Conservation (phyloP, 1,140 invertebrate genomes). For the Drosophila takahashii region DNA sequence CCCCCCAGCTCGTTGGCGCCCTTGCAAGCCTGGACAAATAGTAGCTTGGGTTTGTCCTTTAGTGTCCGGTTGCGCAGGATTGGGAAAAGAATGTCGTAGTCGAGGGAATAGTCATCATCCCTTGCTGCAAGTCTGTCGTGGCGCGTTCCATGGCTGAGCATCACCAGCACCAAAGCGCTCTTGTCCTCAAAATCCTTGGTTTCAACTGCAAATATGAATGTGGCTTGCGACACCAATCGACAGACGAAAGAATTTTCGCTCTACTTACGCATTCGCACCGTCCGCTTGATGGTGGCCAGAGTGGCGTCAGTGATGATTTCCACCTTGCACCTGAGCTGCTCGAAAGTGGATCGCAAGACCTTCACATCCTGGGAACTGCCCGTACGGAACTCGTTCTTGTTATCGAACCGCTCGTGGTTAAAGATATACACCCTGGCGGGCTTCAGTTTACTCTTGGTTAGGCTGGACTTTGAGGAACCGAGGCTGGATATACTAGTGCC, state of each 20-base stretch:
- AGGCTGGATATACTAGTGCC: constrained; percentile 3
- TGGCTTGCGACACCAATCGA: neutral
- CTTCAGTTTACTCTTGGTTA: constrained; percentile 52
- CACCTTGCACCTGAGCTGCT: constrained; percentile 65
- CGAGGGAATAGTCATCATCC: constrained; percentile 70
- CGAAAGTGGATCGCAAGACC: constrained; percentile 47
- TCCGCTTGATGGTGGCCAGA: constrained; percentile 47
- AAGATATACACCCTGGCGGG: constrained; percentile 74
- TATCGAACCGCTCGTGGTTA: constrained; percentile 73
- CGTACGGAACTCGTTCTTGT: constrained; percentile 50
- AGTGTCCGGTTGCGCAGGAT: constrained; percentile 68
- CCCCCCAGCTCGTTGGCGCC: constrained; percentile 46
- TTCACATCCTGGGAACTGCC: constrained; percentile 73
- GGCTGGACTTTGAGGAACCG: neutral
- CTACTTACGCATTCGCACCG: constrained; percentile 64
- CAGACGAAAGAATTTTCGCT: neutral
- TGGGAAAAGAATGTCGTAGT: constrained; percentile 73
- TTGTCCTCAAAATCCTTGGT: constrained; percentile 61
- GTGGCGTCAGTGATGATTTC: constrained; percentile 64
- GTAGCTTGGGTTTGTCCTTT: constrained; percentile 70
- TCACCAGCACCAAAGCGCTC: constrained; percentile 58
- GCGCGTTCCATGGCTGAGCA: constrained; percentile 60
- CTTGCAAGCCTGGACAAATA: constrained; percentile 82
- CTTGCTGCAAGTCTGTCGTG: constrained; percentile 65
- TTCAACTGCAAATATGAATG: constrained; percentile 48